Base-by-base conservation (phyloP, 2,888 invertebrate genomes). In the Nomada lathburiana region DNA sequence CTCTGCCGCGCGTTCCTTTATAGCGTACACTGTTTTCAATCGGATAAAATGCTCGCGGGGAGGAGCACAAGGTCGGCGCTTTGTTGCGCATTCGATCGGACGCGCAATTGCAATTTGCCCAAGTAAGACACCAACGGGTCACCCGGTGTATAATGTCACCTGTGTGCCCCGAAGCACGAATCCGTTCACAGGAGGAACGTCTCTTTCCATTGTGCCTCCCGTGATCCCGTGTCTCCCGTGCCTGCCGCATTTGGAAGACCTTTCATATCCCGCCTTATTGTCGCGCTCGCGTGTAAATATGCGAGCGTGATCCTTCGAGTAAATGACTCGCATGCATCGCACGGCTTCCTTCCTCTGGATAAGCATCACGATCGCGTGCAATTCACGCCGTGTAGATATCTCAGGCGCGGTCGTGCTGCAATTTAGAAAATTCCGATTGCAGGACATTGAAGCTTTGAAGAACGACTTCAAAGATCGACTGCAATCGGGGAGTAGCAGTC, bases 121-220 rank as follows among this genome's bases (percentile, higher is more conserved):
- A 9, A 1, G 18, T 16, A 47, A 47, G 13, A 11, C 47, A 63
- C 9, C n/a, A 78, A 59, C n/a, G 13, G 11, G 23, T 9, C 79
- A 78, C 64, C 79, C 79, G 36, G 79, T 78, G n/a, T 69, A 63
- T 10, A 57, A 26, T 69, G 68, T 68, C 80, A 68, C 72, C 80
- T 72, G 72, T 80, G 80, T 50, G 72, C 72, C 72, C 67, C 65
- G 65, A 80, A 71, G 65, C 80, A 71, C 71, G 80, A 80, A 80
- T 79, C 72, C 80, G 71, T 70, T 81, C 74, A 50, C 80, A 72
- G 81, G 74, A 81, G 81, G 81, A 80, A 80, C 81, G 69, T 63
- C 59, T 80, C 63, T 72, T 77, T 52, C 68, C 62, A 80, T 80
- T 75, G 65, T 70, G 70, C 47, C 59, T 69, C 36, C 36, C 36